Conservation (phyloP, 2,113 vertebrate species). For the Marmota monax region DNA sequence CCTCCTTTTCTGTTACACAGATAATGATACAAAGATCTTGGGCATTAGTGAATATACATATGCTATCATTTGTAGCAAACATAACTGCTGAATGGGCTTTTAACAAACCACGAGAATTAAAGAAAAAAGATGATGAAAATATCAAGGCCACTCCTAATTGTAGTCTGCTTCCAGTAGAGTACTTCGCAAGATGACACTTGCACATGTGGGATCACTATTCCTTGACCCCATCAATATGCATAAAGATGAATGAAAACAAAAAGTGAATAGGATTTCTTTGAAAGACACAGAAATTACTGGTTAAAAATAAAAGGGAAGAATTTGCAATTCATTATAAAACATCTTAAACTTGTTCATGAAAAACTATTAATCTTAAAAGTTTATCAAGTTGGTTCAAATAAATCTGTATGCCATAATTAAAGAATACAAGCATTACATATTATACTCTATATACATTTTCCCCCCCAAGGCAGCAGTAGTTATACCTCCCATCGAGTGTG, state of each 20-base stretch:
- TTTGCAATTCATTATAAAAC: slow-evolving; percentile 12
- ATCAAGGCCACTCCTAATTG: not conserved
- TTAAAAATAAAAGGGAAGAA: slow-evolving; percentile 33
- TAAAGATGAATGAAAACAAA: not conserved
- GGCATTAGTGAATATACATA: not conserved
- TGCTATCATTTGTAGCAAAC: not conserved
- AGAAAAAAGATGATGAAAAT: not conserved
- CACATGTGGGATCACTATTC: not conserved
- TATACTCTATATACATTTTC: not conserved
- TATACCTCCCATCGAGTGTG: not conserved
- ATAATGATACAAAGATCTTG: not conserved
- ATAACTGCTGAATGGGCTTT: not conserved
- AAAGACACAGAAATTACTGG: slow-evolving; percentile 16
- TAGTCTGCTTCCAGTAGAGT: not conserved
- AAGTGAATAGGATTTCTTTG: not conserved
- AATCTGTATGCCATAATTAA: not conserved
- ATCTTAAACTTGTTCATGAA: slow-evolving; percentile 30
- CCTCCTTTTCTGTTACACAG: not conserved
- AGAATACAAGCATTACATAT: not conserved
- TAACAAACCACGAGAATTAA: slow-evolving; percentile 5
- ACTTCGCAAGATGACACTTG: not conserved
- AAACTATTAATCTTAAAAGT: slow-evolving; percentile 31
- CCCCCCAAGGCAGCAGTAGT: not conserved
- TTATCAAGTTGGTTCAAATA: not conserved
- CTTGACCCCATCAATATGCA: not conserved